Conservation (phyloP, 2,113 vertebrate species). For the Cebidichthys violaceus region DNA sequence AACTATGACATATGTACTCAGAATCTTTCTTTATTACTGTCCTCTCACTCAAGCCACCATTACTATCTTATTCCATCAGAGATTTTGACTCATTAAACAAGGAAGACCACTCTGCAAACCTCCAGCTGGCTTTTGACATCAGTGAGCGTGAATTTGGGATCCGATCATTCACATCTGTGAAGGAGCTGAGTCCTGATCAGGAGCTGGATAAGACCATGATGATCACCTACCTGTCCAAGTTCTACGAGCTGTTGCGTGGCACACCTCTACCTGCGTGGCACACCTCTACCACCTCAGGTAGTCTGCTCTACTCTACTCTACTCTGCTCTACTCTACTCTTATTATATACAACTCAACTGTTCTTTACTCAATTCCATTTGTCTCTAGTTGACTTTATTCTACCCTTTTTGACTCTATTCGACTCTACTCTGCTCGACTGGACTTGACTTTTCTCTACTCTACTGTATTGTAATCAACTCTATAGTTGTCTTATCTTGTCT, state of each 20-base stretch:
- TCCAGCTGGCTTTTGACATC: conserved; percentile 92
- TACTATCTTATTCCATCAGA: conserved; percentile 75
- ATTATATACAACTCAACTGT: neutral
- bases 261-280: conserved; percentile 87
- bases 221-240: conserved; percentile 94
- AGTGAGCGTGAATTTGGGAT: conserved; percentile 95
- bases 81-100: conserved; percentile 92
- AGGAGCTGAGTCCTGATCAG: conserved; percentile 83
- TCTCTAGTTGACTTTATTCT: neutral
- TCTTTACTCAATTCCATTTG: neutral
- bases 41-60: neutral
- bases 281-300: conserved; percentile 89
- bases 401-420: conserved; percentile 24
- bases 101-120: conserved; percentile 87
- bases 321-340: neutral
- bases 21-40: neutral
- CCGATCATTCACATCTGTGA: conserved; percentile 86
- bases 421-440: neutral
- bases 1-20: neutral
- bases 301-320: neutral
- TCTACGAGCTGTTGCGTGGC: conserved; percentile 95
- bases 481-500: neutral
- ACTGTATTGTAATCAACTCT: neutral
- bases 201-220: conserved; percentile 92
- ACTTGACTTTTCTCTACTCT: neutral